These are phyloP conservation scores for Anguilla anguilla DNA, from an alignment of 2,797 vertebrate genomes.

Conservation along the genomic window DNA sequence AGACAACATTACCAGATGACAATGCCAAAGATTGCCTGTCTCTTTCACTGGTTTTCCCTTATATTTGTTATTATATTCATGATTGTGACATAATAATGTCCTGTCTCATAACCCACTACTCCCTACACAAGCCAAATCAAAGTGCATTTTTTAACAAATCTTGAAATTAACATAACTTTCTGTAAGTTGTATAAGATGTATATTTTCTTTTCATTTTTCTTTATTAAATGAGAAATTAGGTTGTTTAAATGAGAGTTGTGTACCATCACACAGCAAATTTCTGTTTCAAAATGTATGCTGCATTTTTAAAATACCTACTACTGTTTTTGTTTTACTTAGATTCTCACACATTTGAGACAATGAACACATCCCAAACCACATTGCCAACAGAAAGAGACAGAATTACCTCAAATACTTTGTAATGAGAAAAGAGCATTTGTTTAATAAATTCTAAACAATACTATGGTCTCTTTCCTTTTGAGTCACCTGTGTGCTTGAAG, in stretches of 20 bases:
- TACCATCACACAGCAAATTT: background rate
- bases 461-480: conserved; percentile 33
- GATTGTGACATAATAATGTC: background rate
- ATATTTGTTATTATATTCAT: conserved; percentile 12
- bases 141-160: background rate
- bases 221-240: conserved; percentile 16
- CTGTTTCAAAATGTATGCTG: conserved; percentile 20
- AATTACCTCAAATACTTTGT: conserved; percentile 82
- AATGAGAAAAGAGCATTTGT: conserved; percentile 57
- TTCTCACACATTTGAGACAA: conserved; percentile 15
- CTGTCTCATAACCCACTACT: background rate
- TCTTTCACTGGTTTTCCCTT: background rate
- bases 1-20: conserved; percentile 9
- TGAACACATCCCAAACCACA: conserved; percentile 43
- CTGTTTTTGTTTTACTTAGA: conserved; percentile 9
- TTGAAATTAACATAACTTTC: background rate
- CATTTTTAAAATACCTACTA: background rate
- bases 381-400: conserved; percentile 61
- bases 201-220: conserved; percentile 27
- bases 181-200: background rate
- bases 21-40: conserved; percentile 35
- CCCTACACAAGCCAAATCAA: background rate
- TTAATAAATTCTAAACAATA: conserved; percentile 72
- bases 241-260: background rate
- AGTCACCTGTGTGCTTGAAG: conserved; percentile 21